A percentile compares a stretch with the other conserved stretches of the same genome.
These are phyloP conservation scores for Hemicentrotus pulcherrimus DNA, from an alignment of 35 echinoderm and acorn worm genomes.

Conservation along the genomic window DNA sequence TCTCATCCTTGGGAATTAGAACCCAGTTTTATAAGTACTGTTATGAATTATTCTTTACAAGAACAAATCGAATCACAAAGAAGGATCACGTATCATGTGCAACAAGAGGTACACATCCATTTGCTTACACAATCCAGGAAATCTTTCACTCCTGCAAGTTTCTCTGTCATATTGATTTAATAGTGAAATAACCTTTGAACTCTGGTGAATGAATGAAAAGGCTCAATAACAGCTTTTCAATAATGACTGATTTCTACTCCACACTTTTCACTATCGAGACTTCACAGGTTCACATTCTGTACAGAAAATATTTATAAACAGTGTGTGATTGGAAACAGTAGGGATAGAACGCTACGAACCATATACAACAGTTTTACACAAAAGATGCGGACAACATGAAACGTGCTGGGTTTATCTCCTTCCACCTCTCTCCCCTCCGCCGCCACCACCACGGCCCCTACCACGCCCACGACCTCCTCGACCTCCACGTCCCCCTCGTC, in stretches of 20 bases:
- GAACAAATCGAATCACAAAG: no score
- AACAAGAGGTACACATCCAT: background rate
- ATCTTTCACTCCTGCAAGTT: background rate
- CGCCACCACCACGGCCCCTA: constrained; percentile 62
- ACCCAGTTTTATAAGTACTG: no score
- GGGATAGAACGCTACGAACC: background rate
- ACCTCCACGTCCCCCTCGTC: constrained; percentile 69
- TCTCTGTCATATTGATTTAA: background rate
- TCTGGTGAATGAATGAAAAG: background rate
- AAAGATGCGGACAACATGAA: background rate
- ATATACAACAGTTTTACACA: background rate
- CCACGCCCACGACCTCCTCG: constrained; percentile 68
- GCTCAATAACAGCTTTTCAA: background rate
- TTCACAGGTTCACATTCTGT: background rate
- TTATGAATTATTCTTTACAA: no score
- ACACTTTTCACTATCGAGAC: background rate
- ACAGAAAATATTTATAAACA: background rate
- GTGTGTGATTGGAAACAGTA: background rate
- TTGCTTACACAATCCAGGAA: background rate
- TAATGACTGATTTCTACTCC: background rate
- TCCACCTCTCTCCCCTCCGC: background rate
- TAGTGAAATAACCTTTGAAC: background rate
- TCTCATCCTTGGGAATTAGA: no score
- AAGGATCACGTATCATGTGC: no score
- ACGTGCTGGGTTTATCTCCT: constrained; percentile 15